A percentile compares a stretch with the other conserved stretches of the same genome.
These are phyloP conservation scores for Brachyopa scutellaris DNA, from an alignment of 2,888 invertebrate species.

Conservation along the genomic window DNA sequence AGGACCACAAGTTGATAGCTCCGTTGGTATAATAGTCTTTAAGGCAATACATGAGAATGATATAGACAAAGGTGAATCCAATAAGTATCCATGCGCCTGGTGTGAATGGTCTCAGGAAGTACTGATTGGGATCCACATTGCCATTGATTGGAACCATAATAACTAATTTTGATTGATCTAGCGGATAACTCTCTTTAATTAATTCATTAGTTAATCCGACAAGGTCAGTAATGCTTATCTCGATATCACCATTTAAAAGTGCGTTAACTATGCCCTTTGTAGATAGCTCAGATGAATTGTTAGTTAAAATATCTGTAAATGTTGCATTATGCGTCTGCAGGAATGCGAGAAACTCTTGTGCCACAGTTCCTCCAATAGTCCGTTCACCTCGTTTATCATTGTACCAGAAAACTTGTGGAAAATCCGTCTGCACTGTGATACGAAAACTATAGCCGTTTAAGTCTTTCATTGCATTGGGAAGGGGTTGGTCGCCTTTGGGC, in stretches of 20 bases:
- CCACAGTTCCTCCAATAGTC: slow-evolving; percentile 28
- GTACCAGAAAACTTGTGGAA: slow-evolving; percentile 37
- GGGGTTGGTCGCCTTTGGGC: background rate
- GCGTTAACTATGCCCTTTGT: background rate
- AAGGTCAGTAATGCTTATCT: no score
- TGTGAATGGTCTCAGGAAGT: slow-evolving; percentile 38
- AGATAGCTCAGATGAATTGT: background rate
- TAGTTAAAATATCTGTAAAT: slow-evolving; percentile 20
- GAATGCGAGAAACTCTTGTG: slow-evolving; percentile 11
- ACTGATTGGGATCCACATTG: slow-evolving; percentile 32
- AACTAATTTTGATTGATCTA: background rate
- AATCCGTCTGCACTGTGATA: slow-evolving; percentile 27
- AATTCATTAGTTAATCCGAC: no score
- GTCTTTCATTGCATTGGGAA: slow-evolving; percentile 28
- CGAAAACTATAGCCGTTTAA: slow-evolving; percentile 45
- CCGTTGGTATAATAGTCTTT: background rate
- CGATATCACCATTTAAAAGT: slow-evolving; percentile 12
- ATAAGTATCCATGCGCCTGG: slow-evolving; percentile 23
- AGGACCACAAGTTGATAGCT: background rate
- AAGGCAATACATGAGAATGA: background rate
- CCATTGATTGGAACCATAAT: slow-evolving; percentile 32
- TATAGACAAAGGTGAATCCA: slow-evolving; percentile 1
- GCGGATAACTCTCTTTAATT: slow-evolving; percentile 51
- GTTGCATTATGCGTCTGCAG: slow-evolving; percentile 38
- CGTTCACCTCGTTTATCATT: background rate